Conservation (phyloP, 2,888 invertebrate species). For the Candidula unifasciata region DNA sequence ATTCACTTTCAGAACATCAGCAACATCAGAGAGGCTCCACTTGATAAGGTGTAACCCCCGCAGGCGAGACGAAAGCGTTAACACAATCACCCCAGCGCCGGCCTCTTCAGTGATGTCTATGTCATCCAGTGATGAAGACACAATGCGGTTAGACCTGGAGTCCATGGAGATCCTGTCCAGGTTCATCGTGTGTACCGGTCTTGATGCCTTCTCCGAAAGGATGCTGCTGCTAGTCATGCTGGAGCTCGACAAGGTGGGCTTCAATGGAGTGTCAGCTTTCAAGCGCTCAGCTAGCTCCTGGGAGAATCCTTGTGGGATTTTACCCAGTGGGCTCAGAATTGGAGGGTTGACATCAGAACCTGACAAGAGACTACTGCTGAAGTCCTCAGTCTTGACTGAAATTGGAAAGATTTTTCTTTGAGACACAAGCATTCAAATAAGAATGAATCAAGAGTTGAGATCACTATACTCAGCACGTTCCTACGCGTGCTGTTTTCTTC, state of each 20-base stretch:
- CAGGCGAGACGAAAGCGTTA: constrained; percentile 45
- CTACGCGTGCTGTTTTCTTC: too few species aligned
- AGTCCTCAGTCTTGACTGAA: constrained; percentile 40
- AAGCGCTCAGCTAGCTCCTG: constrained; percentile 47
- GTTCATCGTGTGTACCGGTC: constrained; percentile 24
- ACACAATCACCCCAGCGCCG: constrained; percentile 55
- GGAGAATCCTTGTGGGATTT: constrained; percentile 44
- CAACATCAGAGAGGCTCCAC: constrained; percentile 51
- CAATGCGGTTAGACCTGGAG: constrained; percentile 56
- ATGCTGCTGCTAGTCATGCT: constrained; percentile 32
- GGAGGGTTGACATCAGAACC: constrained; percentile 51
- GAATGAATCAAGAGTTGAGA: too few species aligned
- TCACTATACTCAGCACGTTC: too few species aligned
- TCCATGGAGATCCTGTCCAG: constrained; percentile 49
- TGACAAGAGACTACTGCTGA: constrained; percentile 26
- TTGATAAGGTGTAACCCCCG: constrained; percentile 36
- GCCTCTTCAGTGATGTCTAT: constrained; percentile 53
- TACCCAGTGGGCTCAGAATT: constrained; percentile 54
- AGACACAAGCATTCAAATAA: neutral
- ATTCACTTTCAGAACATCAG: constrained; percentile 84
- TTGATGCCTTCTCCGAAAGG: constrained; percentile 41
- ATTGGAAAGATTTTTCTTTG: neutral
- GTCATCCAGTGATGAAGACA: constrained; percentile 55
- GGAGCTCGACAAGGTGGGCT: neutral
- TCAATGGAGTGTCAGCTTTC: constrained; percentile 34